Conservation (phyloP, 23 tunicate genomes). For the Phallusia fumigata region DNA sequence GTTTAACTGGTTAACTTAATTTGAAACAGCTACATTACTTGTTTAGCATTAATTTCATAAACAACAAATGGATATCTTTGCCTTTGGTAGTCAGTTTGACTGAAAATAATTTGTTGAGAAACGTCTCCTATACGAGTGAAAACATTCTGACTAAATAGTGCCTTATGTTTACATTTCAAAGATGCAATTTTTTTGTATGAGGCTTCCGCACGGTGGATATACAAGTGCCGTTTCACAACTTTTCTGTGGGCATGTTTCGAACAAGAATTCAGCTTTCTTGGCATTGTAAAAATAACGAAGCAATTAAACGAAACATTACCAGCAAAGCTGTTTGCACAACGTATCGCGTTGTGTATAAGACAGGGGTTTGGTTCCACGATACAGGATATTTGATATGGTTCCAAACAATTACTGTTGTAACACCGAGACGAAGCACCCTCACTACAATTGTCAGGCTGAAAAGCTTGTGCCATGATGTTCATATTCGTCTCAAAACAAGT, state of each 20-base stretch:
- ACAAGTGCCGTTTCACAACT: too few species aligned
- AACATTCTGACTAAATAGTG: background rate
- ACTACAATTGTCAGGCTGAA: background rate
- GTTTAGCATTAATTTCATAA: too few species aligned
- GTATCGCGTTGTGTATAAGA: background rate
- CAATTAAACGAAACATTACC: slow-evolving; percentile 12
- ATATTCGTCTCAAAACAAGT: background rate
- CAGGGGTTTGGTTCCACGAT: background rate
- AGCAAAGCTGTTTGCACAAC: background rate
- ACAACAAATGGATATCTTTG: too few species aligned
- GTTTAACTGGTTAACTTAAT: too few species aligned
- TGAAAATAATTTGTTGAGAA: too few species aligned
- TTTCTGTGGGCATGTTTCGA: too few species aligned
- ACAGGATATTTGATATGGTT: background rate
- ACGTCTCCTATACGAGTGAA: too few species aligned
- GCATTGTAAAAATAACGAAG: background rate
- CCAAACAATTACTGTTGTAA: background rate
- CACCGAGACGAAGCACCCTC: background rate
- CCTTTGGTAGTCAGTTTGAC: too few species aligned
- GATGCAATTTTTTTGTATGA: background rate
- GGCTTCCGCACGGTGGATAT: too few species aligned
- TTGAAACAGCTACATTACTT: too few species aligned
- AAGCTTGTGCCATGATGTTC: background rate
- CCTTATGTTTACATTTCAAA: background rate
- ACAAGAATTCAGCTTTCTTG: background rate